Conservation (phyloP, 2,113 vertebrate species). For the Aphelocoma coerulescens region DNA sequence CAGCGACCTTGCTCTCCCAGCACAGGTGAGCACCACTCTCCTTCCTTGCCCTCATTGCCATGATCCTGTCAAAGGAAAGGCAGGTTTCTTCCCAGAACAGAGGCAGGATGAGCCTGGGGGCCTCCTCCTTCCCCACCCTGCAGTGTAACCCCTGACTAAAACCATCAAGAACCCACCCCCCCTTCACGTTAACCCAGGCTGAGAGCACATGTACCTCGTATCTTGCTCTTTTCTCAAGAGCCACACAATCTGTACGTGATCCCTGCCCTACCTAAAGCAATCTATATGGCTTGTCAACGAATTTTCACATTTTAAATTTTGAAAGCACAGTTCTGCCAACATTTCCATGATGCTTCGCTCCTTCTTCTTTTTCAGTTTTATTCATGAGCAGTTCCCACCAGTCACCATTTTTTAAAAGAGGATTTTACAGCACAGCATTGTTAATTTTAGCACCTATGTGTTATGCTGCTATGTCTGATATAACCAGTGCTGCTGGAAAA, state of each 20-base stretch:
- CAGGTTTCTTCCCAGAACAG: background rate
- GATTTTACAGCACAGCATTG: background rate
- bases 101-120: background rate
- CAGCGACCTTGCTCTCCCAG: background rate
- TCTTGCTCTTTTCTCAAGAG: background rate
- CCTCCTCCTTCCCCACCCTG: no score
- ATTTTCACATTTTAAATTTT: background rate
- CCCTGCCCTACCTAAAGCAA: background rate
- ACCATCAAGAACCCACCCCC: background rate
- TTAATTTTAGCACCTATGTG: conserved; percentile 20
- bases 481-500: background rate
- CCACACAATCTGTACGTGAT: accelerated
- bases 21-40: background rate
- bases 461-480: background rate
- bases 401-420: background rate
- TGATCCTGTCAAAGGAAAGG: accelerated
- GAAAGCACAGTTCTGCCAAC: background rate
- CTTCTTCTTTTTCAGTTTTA: background rate
- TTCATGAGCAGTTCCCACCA: background rate
- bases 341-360: background rate
- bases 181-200: accelerated
- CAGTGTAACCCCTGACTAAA: background rate
- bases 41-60: background rate
- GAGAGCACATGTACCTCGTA: accelerated
- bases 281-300: background rate